Evolutionary conservation across 2,888 invertebrate species (phyloP).

Genomic region (Tiphia femorata): DNA sequence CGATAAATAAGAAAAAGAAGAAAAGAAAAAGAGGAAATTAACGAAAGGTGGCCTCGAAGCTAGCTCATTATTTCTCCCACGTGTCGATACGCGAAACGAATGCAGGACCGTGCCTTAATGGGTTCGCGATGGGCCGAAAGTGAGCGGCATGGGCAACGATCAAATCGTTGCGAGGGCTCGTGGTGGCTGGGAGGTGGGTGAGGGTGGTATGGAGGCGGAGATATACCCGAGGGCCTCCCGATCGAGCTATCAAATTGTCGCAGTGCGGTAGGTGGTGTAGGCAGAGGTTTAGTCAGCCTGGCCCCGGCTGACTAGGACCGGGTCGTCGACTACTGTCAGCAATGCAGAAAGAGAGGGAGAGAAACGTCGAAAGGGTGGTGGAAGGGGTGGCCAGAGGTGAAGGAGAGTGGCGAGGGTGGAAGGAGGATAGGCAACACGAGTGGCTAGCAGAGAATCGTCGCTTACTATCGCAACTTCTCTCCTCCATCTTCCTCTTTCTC

Average conservation of each 20-base stretch:
- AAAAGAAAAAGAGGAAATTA: background rate
- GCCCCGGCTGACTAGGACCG: slow-evolving; percentile 29
- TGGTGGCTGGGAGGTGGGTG: background rate
- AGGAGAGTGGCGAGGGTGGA: background rate
- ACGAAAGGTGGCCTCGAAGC: background rate
- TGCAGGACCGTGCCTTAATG: slow-evolving; percentile 33
- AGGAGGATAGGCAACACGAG: slow-evolving; percentile 21
- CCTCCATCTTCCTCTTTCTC: slow-evolving; percentile 27
- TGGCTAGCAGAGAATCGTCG: slow-evolving; percentile 40
- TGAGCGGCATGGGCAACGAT: slow-evolving; percentile 42
- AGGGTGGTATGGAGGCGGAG: slow-evolving; percentile 20
- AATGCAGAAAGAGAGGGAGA: slow-evolving; percentile 28
- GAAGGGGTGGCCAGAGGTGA: slow-evolving; percentile 29
- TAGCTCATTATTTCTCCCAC: too few relatives aligned
- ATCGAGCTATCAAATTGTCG: slow-evolving; percentile 65
- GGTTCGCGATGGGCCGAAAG: slow-evolving; percentile 32
- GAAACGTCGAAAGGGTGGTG: slow-evolving; percentile 12
- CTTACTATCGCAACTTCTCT: slow-evolving; percentile 45
- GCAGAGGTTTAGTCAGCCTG: slow-evolving; percentile 51
- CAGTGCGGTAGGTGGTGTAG: slow-evolving; percentile 63
- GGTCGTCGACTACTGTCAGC: slow-evolving; percentile 49
- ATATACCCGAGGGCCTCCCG: slow-evolving; percentile 39
- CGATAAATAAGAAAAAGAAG: too few relatives aligned
- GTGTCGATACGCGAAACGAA: slow-evolving; percentile 26
- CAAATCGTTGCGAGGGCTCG: slow-evolving; percentile 24